phyloP scores from a whole-genome alignment of 1,140 invertebrate genomes.

The Nasonia longicornis region DNA sequence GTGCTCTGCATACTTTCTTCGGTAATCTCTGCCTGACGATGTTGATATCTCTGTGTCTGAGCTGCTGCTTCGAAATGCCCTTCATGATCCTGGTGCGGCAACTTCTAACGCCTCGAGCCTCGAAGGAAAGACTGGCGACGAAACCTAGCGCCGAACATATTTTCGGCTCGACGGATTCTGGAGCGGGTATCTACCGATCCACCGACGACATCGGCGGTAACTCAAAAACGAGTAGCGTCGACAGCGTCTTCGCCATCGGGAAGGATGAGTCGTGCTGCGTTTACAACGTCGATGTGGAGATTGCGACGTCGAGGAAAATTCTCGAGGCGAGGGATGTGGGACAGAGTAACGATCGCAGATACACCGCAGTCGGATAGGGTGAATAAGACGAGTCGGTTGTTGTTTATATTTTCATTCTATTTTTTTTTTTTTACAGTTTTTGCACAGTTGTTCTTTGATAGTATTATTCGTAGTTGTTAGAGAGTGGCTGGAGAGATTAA shows the following conservation, averaged over 20 bases:
- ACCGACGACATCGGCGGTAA: background rate
- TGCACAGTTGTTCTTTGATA: background rate
- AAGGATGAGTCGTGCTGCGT: background rate
- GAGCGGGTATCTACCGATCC: conserved; percentile 7
- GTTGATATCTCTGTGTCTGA: conserved; percentile 55
- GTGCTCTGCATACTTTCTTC: conserved; percentile 50
- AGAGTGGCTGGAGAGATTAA: background rate
- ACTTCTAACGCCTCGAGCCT: background rate
- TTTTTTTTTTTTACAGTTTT: background rate
- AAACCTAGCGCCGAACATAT: conserved; percentile 1
- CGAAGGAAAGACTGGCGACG: background rate
- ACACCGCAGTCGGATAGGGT: background rate
- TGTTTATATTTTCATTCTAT: background rate
- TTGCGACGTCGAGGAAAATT: background rate
- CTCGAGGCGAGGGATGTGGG: background rate
- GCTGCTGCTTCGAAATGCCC: conserved; percentile 64
- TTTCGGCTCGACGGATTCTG: conserved; percentile 47
- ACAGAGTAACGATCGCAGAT: background rate
- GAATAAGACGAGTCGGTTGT: background rate
- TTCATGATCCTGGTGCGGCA: conserved; percentile 50
- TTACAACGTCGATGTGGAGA: conserved; percentile 3
- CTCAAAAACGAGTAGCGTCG: conserved; percentile 1
- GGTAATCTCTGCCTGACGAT: conserved; percentile 56
- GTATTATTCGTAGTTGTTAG: background rate
- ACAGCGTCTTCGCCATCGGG: conserved; percentile 13